Evolutionary conservation across 2,888 invertebrate species (phyloP).

Genomic region (Chloroclysta siterata): DNA sequence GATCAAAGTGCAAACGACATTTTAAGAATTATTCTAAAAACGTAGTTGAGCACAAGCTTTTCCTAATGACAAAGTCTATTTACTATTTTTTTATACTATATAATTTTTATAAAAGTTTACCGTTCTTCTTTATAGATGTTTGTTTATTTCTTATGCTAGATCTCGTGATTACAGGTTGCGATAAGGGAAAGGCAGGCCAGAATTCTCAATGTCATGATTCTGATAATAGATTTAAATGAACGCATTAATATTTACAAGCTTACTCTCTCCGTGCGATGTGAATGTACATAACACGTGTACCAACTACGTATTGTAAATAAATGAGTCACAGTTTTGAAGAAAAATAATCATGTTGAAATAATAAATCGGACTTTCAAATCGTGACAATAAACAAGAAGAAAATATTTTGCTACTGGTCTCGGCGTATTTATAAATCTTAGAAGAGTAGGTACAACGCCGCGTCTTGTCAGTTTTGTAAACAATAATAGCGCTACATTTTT

Average conservation of each 20-base stretch:
- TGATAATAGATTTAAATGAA: conserved; percentile 29
- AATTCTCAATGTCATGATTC: conserved; percentile 24
- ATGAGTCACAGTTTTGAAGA: conserved; percentile 34
- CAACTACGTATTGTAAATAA: conserved; percentile 34
- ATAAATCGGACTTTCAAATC: conserved; percentile 14
- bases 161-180: conserved; percentile 6
- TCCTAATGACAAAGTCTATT: no score
- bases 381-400: conserved; percentile 34
- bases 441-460: background rate
- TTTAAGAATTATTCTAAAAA: no score
- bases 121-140: background rate
- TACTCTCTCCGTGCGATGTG: conserved; percentile 7
- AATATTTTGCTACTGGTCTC: conserved; percentile 2
- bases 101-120: no score
- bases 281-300: conserved; percentile 37
- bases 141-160: no score
- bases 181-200: conserved; percentile 17
- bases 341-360: conserved; percentile 35
- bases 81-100: no score
- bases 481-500: background rate
- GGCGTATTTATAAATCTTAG: background rate
- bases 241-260: conserved; percentile 19
- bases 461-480: conserved; percentile 17
- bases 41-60: no score
- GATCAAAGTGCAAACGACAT: no score